Conservation (phyloP, 1,140 invertebrate genomes). For the Kradibia gibbosae region DNA sequence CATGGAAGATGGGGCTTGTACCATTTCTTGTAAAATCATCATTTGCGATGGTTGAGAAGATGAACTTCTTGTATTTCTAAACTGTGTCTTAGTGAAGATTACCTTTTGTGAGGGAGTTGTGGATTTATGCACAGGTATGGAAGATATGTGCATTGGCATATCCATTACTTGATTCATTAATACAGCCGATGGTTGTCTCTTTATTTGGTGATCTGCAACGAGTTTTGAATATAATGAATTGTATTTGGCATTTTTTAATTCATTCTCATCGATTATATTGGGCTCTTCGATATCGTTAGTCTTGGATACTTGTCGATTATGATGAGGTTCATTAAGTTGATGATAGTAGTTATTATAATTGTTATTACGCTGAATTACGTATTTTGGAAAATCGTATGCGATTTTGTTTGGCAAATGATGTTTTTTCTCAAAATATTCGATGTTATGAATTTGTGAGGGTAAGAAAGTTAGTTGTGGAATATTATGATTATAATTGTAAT, state of each 20-base stretch:
- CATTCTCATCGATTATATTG: conserved; percentile 49
- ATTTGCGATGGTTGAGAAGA: conserved; percentile 44
- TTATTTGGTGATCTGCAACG: conserved; percentile 66
- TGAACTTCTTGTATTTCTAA: conserved; percentile 55
- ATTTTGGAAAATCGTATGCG: conserved; percentile 9
- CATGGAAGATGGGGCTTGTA: background rate
- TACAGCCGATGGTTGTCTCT: conserved; percentile 53
- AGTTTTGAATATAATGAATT: conserved; percentile 65
- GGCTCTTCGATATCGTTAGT: conserved; percentile 44
- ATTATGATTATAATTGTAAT: conserved; percentile 38
- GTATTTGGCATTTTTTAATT: conserved; percentile 55
- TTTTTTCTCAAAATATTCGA: conserved; percentile 27
- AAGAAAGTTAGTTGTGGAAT: conserved; percentile 57
- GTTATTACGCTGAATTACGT: conserved; percentile 26
- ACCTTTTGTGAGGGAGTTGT: conserved; percentile 54
- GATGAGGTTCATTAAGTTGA: conserved; percentile 18
- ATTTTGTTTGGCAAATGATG: conserved; percentile 28
- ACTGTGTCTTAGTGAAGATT: conserved; percentile 58
- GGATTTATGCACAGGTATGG: conserved; percentile 53
- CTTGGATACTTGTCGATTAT: conserved; percentile 8
- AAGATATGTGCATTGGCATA: conserved; percentile 56
- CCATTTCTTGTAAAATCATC: background rate
- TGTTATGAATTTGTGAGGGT: conserved; percentile 52
- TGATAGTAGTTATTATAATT: conserved; percentile 33
- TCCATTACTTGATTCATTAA: conserved; percentile 58